phyloP scores from a whole-genome alignment of 2,888 invertebrate species.

The Iselma pallidipennis region DNA sequence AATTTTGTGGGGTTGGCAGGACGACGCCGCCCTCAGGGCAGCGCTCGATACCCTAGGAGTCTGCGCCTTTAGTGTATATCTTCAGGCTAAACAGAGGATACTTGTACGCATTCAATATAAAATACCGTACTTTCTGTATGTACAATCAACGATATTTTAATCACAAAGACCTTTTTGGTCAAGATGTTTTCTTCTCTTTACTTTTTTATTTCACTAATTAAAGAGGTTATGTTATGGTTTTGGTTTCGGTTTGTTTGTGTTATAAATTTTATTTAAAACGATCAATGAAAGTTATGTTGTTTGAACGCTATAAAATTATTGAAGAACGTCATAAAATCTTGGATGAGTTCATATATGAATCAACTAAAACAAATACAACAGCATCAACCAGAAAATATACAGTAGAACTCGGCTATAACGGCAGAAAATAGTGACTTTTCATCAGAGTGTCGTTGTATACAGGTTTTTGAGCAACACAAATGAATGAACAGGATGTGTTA shows the following conservation, averaged over 20 bases:
- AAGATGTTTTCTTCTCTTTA: not conserved
- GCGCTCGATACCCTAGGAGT: constrained; percentile 46
- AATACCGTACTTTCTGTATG: no score
- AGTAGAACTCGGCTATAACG: no score
- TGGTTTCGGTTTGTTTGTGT: no score
- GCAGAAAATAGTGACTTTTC: no score
- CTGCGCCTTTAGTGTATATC: constrained; percentile 31
- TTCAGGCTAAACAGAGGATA: constrained; percentile 26
- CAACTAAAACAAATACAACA: not conserved
- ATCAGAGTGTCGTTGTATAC: no score
- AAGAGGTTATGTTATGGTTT: no score
- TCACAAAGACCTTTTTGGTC: not conserved
- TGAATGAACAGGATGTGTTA: no score
- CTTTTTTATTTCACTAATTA: no score
- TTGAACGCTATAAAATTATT: not conserved
- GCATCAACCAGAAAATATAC: no score
- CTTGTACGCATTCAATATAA: constrained; percentile 36
- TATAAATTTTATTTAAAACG: not conserved
- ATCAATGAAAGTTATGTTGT: not conserved
- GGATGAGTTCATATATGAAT: not conserved
- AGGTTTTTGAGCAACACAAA: no score
- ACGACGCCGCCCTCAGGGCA: constrained; percentile 48
- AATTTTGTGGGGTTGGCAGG: constrained; percentile 45
- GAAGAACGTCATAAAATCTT: not conserved
- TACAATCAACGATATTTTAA: not conserved